A percentile compares a stretch with the other conserved stretches of the same genome.
These are phyloP conservation scores for Cydia splendana DNA, from an alignment of 1,140 invertebrate genomes.

Conservation along the genomic window DNA sequence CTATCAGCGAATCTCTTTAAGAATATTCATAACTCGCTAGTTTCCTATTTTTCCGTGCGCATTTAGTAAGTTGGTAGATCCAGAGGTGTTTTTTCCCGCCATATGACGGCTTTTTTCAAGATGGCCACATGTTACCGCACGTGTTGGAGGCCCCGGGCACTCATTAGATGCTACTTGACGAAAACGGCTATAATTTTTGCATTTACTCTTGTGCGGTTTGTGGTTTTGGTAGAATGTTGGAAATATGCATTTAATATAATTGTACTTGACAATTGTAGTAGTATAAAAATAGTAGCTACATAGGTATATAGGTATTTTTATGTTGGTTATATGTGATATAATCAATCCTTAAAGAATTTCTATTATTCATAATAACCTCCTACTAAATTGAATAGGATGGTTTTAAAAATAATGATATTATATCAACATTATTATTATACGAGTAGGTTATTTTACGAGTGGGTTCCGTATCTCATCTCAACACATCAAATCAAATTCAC, in stretches of 20 bases:
- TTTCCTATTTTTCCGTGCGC: background rate
- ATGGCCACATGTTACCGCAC: constrained; percentile 61
- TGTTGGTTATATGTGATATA: too few species aligned
- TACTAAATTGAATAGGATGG: too few species aligned
- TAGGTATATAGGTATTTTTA: too few species aligned
- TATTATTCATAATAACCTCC: too few species aligned
- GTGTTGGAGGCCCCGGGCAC: constrained; percentile 32
- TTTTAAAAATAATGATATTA: too few species aligned
- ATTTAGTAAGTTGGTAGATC: background rate
- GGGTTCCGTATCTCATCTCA: too few species aligned
- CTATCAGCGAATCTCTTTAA: background rate
- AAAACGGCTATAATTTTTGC: constrained; percentile 29
- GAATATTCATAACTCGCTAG: background rate
- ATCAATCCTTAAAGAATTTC: too few species aligned
- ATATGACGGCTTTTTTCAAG: constrained; percentile 65
- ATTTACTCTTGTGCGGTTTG: constrained; percentile 12
- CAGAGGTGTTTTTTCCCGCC: constrained; percentile 62
- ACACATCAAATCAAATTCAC: too few species aligned
- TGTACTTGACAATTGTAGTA: background rate
- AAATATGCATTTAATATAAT: background rate
- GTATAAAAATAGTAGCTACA: too few species aligned
- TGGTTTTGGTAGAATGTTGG: background rate
- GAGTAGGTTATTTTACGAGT: too few species aligned
- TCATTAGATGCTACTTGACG: constrained; percentile 32
- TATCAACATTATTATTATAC: too few species aligned